Evolutionary conservation across 2,113 vertebrate species (phyloP).

Genomic region (Philantomba maxwellii): DNA sequence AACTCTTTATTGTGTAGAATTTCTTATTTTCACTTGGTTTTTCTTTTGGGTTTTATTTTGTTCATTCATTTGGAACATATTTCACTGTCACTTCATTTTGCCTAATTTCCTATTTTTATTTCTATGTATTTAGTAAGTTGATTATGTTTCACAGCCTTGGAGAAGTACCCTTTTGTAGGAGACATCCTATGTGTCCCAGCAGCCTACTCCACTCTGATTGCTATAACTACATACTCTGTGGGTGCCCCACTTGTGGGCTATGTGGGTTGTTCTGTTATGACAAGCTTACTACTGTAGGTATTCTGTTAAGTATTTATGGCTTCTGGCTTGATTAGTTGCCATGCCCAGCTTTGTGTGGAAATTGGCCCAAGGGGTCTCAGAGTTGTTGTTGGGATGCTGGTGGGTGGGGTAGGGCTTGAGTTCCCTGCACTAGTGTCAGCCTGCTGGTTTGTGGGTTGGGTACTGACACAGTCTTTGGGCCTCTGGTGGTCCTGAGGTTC

Average conservation of each 20-base stretch:
- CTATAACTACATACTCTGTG: background rate
- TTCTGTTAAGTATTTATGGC: background rate
- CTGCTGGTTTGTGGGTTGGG: background rate
- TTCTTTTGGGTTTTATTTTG: background rate
- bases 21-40: background rate
- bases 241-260: background rate
- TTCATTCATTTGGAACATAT: background rate
- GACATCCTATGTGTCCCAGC: background rate
- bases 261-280: background rate
- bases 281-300: background rate
- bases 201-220: background rate
- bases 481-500: background rate
- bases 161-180: background rate
- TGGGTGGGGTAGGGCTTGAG: background rate
- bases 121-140: background rate
- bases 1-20: background rate
- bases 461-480: background rate
- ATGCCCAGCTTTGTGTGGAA: background rate
- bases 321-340: background rate
- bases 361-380: background rate
- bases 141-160: background rate
- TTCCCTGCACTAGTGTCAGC: background rate
- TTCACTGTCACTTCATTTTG: background rate
- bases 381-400: background rate
- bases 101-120: background rate